Conservation (phyloP, 1,140 invertebrate species). For the Ericerus pela region DNA sequence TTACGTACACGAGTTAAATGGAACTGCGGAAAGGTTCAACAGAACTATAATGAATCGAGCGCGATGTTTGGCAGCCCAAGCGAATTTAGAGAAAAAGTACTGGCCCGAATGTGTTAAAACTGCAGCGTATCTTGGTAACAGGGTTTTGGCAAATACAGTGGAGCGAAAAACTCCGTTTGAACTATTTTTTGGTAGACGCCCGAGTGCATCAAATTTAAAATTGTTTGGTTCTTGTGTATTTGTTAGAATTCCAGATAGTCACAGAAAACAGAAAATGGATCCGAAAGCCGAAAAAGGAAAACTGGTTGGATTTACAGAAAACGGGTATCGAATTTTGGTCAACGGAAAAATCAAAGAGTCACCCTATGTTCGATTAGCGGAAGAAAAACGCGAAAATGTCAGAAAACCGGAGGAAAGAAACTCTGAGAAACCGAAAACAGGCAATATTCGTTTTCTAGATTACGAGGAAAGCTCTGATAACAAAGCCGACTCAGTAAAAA, state of each 20-base stretch:
- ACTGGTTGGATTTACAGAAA: too few relatives aligned
- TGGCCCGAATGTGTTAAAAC: slow-evolving; percentile 18
- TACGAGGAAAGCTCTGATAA: too few relatives aligned
- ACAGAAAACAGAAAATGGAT: too few relatives aligned
- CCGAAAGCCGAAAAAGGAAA: too few relatives aligned
- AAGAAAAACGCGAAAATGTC: too few relatives aligned
- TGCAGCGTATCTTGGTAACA: slow-evolving; percentile 18
- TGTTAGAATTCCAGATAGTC: slow-evolving; percentile 21
- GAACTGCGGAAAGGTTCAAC: slow-evolving; percentile 17
- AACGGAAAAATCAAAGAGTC: too few relatives aligned
- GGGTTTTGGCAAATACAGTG: slow-evolving; percentile 9
- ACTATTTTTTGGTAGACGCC: not conserved
- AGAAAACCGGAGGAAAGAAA: too few relatives aligned
- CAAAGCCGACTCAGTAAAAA: too few relatives aligned
- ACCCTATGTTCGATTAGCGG: too few relatives aligned
- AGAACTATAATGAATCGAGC: slow-evolving; percentile 17
- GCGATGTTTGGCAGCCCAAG: slow-evolving; percentile 17
- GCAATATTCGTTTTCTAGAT: too few relatives aligned
- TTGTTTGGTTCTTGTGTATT: slow-evolving; percentile 22
- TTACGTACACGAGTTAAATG: slow-evolving; percentile 6
- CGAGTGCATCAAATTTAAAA: not conserved
- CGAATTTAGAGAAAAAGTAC: slow-evolving; percentile 12
- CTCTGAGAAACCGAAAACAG: too few relatives aligned
- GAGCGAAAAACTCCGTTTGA: slow-evolving; percentile 1
- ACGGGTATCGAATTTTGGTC: too few relatives aligned